A percentile compares a stretch with the other conserved stretches of the same genome.
Conservation (phyloP, 2,888 invertebrate species). For the Polyommatus icarus region DNA sequence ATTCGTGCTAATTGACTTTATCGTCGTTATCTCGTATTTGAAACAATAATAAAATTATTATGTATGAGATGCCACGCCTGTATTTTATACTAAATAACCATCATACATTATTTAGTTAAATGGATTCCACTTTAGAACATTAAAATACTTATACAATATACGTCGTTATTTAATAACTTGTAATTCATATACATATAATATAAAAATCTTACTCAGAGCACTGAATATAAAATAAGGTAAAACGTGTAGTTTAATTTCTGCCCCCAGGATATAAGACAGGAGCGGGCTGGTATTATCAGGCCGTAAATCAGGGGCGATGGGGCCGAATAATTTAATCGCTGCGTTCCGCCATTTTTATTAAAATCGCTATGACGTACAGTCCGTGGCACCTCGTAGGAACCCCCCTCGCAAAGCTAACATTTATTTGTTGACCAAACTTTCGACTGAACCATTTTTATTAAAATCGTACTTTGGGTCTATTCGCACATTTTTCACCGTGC, state of each 20-base stretch:
- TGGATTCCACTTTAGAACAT: neutral
- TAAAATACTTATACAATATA: no score
- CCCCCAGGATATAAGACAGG: neutral
- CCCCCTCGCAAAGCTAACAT: neutral
- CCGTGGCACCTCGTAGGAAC: no score
- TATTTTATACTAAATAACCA: neutral
- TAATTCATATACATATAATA: no score
- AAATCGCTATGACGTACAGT: constrained; percentile 6
- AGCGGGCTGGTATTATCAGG: neutral
- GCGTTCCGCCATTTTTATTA: constrained; percentile 17
- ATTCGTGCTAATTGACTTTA: neutral
- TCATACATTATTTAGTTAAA: neutral
- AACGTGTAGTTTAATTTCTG: neutral
- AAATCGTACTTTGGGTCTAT: neutral
- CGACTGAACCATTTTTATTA: neutral
- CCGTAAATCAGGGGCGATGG: constrained; percentile 3
- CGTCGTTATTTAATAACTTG: no score
- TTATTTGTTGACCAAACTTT: neutral
- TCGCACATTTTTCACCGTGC: neutral
- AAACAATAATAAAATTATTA: neutral
- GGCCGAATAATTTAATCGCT: constrained; percentile 10
- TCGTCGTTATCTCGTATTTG: neutral
- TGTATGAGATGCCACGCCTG: neutral
- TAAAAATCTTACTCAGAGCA: no score
- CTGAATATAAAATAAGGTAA: no score